Conservation (phyloP, 2,113 vertebrate genomes). For the Aplodontia rufa region DNA sequence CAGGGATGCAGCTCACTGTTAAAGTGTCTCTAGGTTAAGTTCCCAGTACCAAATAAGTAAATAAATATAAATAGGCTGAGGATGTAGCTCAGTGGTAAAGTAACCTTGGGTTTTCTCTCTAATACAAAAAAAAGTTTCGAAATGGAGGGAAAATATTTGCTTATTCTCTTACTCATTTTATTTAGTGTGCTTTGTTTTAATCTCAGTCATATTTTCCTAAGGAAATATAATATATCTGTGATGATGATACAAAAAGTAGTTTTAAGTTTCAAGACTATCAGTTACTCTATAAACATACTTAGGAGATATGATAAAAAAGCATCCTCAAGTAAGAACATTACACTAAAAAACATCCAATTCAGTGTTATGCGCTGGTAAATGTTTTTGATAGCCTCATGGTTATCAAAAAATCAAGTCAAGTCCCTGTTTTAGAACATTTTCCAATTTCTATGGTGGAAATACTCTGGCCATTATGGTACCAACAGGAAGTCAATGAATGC, state of each 20-base stretch:
- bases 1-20: not conserved
- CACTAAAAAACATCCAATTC: not conserved
- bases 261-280: constrained; percentile 41
- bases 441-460: not conserved
- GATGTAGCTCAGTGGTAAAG: too few species aligned
- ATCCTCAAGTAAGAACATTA: not conserved
- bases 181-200: constrained; percentile 35
- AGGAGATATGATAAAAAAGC: not conserved
- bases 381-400: not conserved
- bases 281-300: constrained; percentile 1
- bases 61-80: too few species aligned
- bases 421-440: not conserved
- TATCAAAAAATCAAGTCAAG: not conserved
- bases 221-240: not conserved
- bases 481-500: not conserved
- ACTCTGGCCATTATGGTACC: not conserved
- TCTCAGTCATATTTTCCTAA: constrained; percentile 20
- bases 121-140: not conserved
- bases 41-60: too few species aligned
- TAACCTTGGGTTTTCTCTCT: too few species aligned
- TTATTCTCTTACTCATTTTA: constrained; percentile 1
- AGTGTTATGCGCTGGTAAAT: not conserved
- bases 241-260: not conserved
- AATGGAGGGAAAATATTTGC: constrained; percentile 11
- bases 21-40: not conserved